Percentiles rank a stretch among this genome's conserved stretches.
These are phyloP conservation scores for Petrolisthes manimaculis DNA, from an alignment of 2,888 invertebrate species.

Conservation along the genomic window DNA sequence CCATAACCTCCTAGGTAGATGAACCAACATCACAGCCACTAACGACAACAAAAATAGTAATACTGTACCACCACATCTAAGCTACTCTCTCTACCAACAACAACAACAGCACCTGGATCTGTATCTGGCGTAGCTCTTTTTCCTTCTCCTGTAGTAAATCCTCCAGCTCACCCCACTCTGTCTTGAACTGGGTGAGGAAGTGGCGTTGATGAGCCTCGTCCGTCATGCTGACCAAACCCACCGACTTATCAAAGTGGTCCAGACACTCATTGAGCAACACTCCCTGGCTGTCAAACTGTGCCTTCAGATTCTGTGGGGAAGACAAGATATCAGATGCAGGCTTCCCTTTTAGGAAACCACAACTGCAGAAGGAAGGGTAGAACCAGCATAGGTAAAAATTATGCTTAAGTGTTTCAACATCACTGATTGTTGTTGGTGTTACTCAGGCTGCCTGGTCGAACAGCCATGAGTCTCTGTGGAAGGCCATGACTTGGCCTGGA, in stretches of 20 bases:
- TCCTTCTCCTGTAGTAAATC: slow-evolving; percentile 62
- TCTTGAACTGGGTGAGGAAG: slow-evolving; percentile 61
- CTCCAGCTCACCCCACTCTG: slow-evolving; percentile 62
- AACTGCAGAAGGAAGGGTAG: neutral
- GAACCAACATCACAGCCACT: too few relatives aligned
- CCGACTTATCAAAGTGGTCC: slow-evolving; percentile 64
- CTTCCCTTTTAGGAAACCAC: neutral
- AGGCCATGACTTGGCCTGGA: too few relatives aligned
- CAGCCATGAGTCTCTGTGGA: too few relatives aligned
- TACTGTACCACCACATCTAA: too few relatives aligned
- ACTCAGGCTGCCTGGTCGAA: too few relatives aligned
- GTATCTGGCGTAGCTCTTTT: slow-evolving; percentile 57
- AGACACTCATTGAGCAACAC: slow-evolving; percentile 63
- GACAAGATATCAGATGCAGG: neutral
- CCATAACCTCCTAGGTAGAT: too few relatives aligned
- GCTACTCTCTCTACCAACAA: too few relatives aligned
- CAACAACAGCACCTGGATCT: slow-evolving; percentile 25
- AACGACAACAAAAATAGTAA: too few relatives aligned
- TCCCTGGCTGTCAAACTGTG: slow-evolving; percentile 65
- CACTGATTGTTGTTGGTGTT: too few relatives aligned
- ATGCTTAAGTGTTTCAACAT: too few relatives aligned
- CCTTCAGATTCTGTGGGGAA: slow-evolving; percentile 61
- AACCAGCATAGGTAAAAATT: neutral
- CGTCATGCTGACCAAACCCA: slow-evolving; percentile 61
- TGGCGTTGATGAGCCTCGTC: slow-evolving; percentile 64